A percentile compares a stretch with the other conserved stretches of the same genome.
Conservation (phyloP, 2,113 vertebrate species). For the Elephas maximus region DNA sequence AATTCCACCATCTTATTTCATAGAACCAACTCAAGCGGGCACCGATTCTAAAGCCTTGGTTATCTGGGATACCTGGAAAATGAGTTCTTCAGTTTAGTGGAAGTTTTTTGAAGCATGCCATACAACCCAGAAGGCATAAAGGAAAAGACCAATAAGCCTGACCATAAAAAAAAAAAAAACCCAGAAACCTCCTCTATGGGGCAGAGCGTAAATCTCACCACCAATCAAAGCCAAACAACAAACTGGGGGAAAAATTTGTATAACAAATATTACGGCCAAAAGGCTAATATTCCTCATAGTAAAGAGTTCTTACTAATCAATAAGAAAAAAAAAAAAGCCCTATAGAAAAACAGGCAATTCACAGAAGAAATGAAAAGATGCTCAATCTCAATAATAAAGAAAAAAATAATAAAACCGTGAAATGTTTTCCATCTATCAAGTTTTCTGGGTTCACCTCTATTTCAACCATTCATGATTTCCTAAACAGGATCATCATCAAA, state of each 20-base stretch:
- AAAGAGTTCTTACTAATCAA: constrained; percentile 16
- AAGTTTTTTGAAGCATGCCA: background rate
- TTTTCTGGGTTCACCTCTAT: background rate
- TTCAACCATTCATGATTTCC: background rate
- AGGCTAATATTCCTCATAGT: background rate
- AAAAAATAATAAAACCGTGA: background rate
- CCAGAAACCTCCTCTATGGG: background rate
- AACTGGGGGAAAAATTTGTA: background rate
- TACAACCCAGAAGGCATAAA: background rate
- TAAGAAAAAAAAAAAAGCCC: background rate
- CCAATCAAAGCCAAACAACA: background rate
- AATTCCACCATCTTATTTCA: background rate
- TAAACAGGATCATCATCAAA: background rate
- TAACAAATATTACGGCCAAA: background rate
- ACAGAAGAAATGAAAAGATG: constrained; percentile 20
- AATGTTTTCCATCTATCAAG: background rate
- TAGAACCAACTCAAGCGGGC: background rate
- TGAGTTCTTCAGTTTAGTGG: background rate
- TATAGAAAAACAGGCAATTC: background rate
- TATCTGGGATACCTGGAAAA: background rate
- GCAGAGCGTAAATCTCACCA: background rate
- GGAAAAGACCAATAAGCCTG: constrained; percentile 30
- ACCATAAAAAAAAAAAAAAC: background rate
- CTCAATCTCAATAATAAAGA: background rate
- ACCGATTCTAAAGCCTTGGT: background rate